Conservation (phyloP, 2,888 invertebrate genomes). For the Nasonia oneida region DNA sequence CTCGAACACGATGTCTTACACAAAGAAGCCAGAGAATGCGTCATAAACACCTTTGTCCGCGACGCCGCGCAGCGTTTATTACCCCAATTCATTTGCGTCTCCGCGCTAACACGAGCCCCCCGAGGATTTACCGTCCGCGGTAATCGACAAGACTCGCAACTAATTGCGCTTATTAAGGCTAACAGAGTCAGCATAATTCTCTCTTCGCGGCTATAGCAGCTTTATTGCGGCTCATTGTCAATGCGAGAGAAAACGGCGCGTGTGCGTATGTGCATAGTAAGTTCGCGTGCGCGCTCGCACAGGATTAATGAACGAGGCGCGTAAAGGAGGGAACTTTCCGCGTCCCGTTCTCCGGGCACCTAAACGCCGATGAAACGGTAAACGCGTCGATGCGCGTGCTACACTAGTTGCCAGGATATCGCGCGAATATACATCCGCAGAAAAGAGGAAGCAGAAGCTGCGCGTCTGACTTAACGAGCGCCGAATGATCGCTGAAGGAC, state of each 20-base stretch:
- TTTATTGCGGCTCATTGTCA: constrained; percentile 49
- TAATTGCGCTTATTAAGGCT: constrained; percentile 39
- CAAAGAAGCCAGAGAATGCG: not conserved
- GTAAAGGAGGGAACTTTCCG: constrained; percentile 23
- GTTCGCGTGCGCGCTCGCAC: not conserved
- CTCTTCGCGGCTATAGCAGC: not conserved
- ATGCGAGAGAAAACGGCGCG: constrained; percentile 36
- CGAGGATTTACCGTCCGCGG: not conserved
- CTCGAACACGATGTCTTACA: not conserved
- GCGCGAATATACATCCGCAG: not conserved
- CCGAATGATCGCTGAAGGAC: constrained; percentile 34
- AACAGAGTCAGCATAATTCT: constrained; percentile 41
- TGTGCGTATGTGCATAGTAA: not conserved
- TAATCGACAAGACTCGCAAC: constrained; percentile 21
- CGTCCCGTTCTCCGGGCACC: not conserved
- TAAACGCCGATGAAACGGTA: constrained; percentile 53
- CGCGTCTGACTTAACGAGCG: constrained; percentile 47
- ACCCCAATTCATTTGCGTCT: not conserved
- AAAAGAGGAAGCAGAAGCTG: constrained; percentile 1
- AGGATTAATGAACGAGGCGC: constrained; percentile 46
- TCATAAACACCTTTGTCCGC: not conserved
- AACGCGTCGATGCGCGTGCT: constrained; percentile 36
- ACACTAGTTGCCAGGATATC: constrained; percentile 19
- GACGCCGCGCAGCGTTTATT: not conserved
- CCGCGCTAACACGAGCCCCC: not conserved